Evolutionary conservation across 1,140 invertebrate species (phyloP).

Genomic region (Vanessa tameamea): DNA sequence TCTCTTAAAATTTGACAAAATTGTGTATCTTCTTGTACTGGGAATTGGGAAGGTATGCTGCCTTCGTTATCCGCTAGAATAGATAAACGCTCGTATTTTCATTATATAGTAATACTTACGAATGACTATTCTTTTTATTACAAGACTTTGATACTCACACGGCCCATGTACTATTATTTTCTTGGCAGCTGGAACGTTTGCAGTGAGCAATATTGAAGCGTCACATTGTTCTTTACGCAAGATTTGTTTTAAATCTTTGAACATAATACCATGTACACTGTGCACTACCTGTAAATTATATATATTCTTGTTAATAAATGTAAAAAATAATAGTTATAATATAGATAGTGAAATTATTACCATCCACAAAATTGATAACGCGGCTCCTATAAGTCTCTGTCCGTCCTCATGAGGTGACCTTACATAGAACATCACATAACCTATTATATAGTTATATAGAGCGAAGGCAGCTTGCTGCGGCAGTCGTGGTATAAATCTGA

Average conservation of each 20-base stretch:
- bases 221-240: slow-evolving; percentile 99
- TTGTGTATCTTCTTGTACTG: slow-evolving; percentile 99
- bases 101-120: too few relatives aligned
- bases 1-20: slow-evolving; percentile 98
- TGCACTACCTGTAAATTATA: slow-evolving; percentile 88
- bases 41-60: slow-evolving; percentile 98
- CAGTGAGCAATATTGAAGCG: slow-evolving; percentile 97
- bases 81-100: background rate
- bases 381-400: slow-evolving; percentile 95
- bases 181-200: slow-evolving; percentile 99
- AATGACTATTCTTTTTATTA: background rate
- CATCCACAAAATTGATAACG: slow-evolving; percentile 97
- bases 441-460: slow-evolving; percentile 99
- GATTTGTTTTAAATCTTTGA: slow-evolving; percentile 99
- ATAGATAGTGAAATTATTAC: slow-evolving; percentile 77
- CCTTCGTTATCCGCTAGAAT: slow-evolving; percentile 89
- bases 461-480: slow-evolving; percentile 99
- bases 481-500: slow-evolving; percentile 94
- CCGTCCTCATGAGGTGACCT: slow-evolving; percentile 96
- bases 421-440: slow-evolving; percentile 99
- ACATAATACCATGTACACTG: slow-evolving; percentile 99
- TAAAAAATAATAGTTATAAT: background rate
- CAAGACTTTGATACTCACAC: slow-evolving; percentile 46
- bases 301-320: background rate
- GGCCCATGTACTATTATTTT: slow-evolving; percentile 99